Base-by-base conservation (phyloP, 2,888 invertebrate species). In the Girardia tigrina region DNA sequence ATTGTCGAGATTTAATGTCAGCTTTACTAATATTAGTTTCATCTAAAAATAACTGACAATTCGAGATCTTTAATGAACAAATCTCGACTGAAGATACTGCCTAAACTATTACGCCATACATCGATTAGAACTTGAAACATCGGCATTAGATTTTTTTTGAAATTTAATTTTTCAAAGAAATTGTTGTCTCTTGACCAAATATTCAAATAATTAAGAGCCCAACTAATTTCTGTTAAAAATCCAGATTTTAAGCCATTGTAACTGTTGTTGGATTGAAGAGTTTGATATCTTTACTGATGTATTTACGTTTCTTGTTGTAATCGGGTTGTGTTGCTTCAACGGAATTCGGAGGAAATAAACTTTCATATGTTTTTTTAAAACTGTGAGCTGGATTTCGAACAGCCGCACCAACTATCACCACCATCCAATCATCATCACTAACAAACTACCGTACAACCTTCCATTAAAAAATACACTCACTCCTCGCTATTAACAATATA, bases 211-310 rank as follows among this genome's bases (percentile, higher is more conserved):
- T 99, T 98, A 79, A 99, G 87, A 75, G 98, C 97, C 91, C 95
- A 99, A 79, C 92, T 92, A 79, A 93, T 92, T 86, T 99, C 98
- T 26, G 93, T 91, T 77, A 95, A 87, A 78, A 95, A 88, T 70
- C 95, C 97, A 8, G 93, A 95, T 81, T 94, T 90, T 82, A 99
- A 80, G 94, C 90, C 97, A 99, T 95, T 88, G 95, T 91, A 80
- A 99, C 89, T 79, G 94, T 89, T 94, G 97, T 95, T 71, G 95
- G 92, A 85, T 98, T 95, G 26, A 94, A 89, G 75, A 79, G 12
- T 56, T 56, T 82, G 75, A 84, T 79, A 85, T 97, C 94, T 42
- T 88, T 86, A 81, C 90, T 89, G 76, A 89, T 89, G 79, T 94
- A 86, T 78, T 92, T 89, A 81, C 91, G 90, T 79, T 94, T 88